phyloP scores from a whole-genome alignment of 2,797 vertebrate genomes.

The Etheostoma perlongum region DNA sequence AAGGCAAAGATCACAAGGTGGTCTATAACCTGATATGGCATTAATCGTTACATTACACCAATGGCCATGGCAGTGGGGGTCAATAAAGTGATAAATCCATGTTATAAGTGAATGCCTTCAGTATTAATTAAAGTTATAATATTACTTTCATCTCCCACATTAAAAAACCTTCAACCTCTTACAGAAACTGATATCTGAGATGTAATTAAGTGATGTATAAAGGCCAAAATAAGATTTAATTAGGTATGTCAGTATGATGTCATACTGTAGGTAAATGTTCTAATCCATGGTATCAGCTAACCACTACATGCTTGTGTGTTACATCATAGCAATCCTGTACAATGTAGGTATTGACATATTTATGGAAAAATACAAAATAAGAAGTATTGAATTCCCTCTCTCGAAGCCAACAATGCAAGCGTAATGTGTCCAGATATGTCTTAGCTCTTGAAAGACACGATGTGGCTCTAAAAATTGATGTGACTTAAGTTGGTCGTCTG shows the following conservation, averaged over 20 bases:
- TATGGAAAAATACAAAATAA: slow-evolving; percentile 16
- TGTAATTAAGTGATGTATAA: slow-evolving; percentile 20
- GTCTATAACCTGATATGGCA: slow-evolving; percentile 43
- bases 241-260: slow-evolving; percentile 24
- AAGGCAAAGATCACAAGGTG: slow-evolving; percentile 54
- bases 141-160: neutral
- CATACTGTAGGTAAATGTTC: slow-evolving; percentile 25
- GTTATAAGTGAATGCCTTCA: slow-evolving; percentile 18
- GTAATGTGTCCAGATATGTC: slow-evolving; percentile 19
- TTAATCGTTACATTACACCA: slow-evolving; percentile 35
- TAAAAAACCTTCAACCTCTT: neutral
- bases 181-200: slow-evolving; percentile 38
- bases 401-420: slow-evolving; percentile 12
- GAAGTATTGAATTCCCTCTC: slow-evolving; percentile 20
- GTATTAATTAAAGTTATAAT: slow-evolving; percentile 28
- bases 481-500: slow-evolving; percentile 15
- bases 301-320: slow-evolving; percentile 1
- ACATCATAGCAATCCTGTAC: slow-evolving; percentile 13
- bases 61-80: slow-evolving; percentile 24
- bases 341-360: slow-evolving; percentile 21
- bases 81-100: slow-evolving; percentile 25
- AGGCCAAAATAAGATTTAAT: slow-evolving; percentile 37
- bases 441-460: slow-evolving; percentile 23
- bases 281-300: slow-evolving; percentile 29
- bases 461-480: slow-evolving; percentile 21